Conservation (phyloP, 2,888 invertebrate species). For the Campoplex capitator region DNA sequence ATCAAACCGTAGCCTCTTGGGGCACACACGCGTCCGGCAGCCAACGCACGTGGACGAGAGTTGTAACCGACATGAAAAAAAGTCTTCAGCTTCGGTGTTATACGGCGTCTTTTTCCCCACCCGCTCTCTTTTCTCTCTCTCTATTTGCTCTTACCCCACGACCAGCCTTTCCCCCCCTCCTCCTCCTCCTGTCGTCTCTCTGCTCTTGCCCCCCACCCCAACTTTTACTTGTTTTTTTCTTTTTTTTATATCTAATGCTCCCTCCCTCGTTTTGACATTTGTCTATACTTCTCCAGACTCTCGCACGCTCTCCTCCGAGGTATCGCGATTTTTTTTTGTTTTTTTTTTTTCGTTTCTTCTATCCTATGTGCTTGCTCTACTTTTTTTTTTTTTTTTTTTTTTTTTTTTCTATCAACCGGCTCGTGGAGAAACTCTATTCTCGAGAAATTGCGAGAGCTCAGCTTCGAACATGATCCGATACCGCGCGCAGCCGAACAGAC, state of each 20-base stretch:
- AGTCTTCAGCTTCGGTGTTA: constrained; percentile 52
- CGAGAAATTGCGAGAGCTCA: constrained; percentile 46
- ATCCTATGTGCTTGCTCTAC: neutral
- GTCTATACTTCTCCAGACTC: too few relatives aligned
- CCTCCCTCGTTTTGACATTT: neutral
- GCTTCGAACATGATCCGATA: constrained; percentile 66
- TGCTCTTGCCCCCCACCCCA: constrained; percentile 1
- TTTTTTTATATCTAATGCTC: neutral
- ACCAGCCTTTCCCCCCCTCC: constrained; percentile 19
- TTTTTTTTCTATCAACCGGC: constrained; percentile 25
- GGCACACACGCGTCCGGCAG: constrained; percentile 39
- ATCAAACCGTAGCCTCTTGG: constrained; percentile 7
- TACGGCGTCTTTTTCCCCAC: constrained; percentile 52
- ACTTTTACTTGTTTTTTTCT: neutral
- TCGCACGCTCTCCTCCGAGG: neutral
- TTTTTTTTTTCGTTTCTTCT: too few relatives aligned
- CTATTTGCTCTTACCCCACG: constrained; percentile 48
- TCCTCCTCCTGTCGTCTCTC: neutral
- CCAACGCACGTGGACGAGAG: constrained; percentile 57
- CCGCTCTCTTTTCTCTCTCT: constrained; percentile 39
- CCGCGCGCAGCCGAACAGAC: constrained; percentile 68
- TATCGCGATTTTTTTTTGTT: neutral
- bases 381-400: neutral
- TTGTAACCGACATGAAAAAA: constrained; percentile 57
- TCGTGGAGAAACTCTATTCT: constrained; percentile 17